Evolutionary conservation across 2,797 vertebrate species (phyloP), one percentile per base, ranked within the genome.

Genomic region (Girardinus metallicus): DNA sequence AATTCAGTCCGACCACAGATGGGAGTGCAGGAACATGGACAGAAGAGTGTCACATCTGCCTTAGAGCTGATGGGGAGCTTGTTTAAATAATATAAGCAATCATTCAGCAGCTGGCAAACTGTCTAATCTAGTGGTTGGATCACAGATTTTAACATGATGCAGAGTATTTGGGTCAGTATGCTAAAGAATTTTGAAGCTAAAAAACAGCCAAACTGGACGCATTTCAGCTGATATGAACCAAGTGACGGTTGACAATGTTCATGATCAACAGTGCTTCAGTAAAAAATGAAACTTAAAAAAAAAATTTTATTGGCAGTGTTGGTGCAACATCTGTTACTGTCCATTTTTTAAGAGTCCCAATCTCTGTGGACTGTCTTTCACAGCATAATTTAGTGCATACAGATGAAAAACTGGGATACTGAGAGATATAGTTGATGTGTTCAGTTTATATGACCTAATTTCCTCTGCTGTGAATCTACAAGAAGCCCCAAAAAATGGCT

Each of bases 1-100:
- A 85, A 85, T 87, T 75, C 76, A 83, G 77, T 86, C 79, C 78
- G 79, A 72, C 76, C 78, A 82, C 88, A 93, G 90, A 91, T 91
- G 91, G 85, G 87, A 85, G 84, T 80, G 83, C 80, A 87, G 86
- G 77, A 90, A 91, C 82, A 85, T n/a, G 77, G 82, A 64, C 80
- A 77, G 77, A 88, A 92, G 84, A 88, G 84, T 91, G 91, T 90
- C 88, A 90, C 85, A 91, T 90, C 87, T 90, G 89, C 73, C 66
- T 51, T 31, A 70, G 73, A 84, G 77, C 71, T 88, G 89, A 90
- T 77, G 23, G 68, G 74, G 83, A 77, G 81, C 77, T 83, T 83
- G 86, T 86, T 91, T 82, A 81, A 88, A 92, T 88, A 82, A 90
- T 82, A 86, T 81, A 83, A 86, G 87, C 77, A 81, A 75, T 82